Evolutionary conservation across 2,797 vertebrate species (phyloP), one percentile per base, ranked within the genome.

Genomic region (Thaleichthys pacificus): DNA sequence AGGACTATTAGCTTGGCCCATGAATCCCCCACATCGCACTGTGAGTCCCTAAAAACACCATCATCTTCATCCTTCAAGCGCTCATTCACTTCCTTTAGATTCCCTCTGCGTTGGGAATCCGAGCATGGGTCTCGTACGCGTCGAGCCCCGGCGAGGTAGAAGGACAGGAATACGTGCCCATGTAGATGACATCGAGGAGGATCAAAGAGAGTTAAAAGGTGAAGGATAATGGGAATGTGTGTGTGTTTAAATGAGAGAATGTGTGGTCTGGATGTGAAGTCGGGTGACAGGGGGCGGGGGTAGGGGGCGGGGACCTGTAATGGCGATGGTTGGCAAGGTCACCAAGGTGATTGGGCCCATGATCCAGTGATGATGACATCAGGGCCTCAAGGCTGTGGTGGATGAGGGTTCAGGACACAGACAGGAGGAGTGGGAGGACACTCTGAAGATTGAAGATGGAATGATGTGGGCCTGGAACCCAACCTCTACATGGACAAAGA

Each of bases 1-100:
- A 88, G 86, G 74, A 19, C 84, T 49, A 85, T 89, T 84, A 89
- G 71, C 75, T 71, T 19, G 79, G 78, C 85, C 85, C 85, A 68
- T 77, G 86, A 78, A 82, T 77, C 76, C 77, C 71, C n/a, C 77
- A 75, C 77, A 17, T 26, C 75, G 54, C 78, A 30, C 19, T 51
- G 75, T 68, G 80, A 84, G 77, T 81, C 80, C 71, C 77, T 42
- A 77, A 70, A 81, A 84, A 84, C 80, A 69, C 85, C 65, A 84
- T 84, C 75, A 70, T 80, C 74, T 82, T 83, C 82, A 82, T 83
- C 80, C 72, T 78, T 77, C 70, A 78, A 11, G 71, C 57, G 19
- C 72, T 56, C 67, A 64, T 47, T 61, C 26, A 4, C 54, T 57
- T 24, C 12, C 74, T 71, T 78, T 35, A n/a, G 6, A 5, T 12